Evolutionary conservation across 2,797 vertebrate genomes (phyloP).

Genomic region (Acipenser ruthenus): DNA sequence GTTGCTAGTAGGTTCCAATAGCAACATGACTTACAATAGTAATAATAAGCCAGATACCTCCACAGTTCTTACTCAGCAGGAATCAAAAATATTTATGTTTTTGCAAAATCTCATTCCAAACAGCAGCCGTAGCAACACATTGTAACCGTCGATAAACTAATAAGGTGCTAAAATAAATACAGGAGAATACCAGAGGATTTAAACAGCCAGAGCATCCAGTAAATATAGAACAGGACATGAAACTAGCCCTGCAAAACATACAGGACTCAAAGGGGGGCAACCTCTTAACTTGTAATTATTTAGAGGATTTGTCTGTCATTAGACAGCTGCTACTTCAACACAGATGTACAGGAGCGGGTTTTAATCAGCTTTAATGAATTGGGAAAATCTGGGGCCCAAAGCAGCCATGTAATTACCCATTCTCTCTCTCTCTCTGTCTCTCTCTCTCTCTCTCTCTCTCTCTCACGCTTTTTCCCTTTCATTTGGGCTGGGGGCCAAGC

Average conservation of each 20-base stretch:
- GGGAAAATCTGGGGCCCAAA: conserved; percentile 22
- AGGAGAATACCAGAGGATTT: not conserved
- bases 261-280: conserved; percentile 9
- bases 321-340: conserved; percentile 25
- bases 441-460: conserved; percentile 12
- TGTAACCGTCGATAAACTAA: too few relatives aligned
- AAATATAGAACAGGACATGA: conserved; percentile 11
- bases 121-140: too few relatives aligned
- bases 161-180: too few relatives aligned
- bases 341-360: conserved; percentile 27
- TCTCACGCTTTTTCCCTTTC: conserved; percentile 9
- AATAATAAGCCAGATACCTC: too few relatives aligned
- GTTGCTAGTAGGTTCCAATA: too few relatives aligned
- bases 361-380: conserved; percentile 37
- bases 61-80: too few relatives aligned
- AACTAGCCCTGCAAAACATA: not conserved
- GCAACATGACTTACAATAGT: too few relatives aligned
- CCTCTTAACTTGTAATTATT: conserved; percentile 24
- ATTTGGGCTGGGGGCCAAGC: conserved; percentile 25
- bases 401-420: conserved; percentile 29
- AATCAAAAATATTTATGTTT: too few relatives aligned
- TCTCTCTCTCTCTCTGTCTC: conserved; percentile 18
- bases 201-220: conserved; percentile 11
- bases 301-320: conserved; percentile 13
- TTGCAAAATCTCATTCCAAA: too few relatives aligned